These are phyloP conservation scores for Adrianichthys oophorus DNA, from an alignment of 2,797 vertebrate genomes.

Conservation along the genomic window DNA sequence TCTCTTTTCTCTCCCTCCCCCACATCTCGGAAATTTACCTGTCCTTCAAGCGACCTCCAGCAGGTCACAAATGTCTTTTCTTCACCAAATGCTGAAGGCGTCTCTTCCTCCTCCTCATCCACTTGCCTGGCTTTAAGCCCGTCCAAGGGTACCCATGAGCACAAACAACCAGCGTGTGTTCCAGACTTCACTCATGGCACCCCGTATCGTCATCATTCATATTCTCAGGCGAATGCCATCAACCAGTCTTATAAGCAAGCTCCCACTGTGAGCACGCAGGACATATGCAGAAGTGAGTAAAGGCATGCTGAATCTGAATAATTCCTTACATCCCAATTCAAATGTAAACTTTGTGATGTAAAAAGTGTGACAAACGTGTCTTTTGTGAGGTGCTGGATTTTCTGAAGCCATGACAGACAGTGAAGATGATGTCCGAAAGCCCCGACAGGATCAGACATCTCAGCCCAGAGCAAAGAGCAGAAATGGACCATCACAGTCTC, in stretches of 20 bases:
- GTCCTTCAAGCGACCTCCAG: conserved; percentile 29
- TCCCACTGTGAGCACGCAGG: conserved; percentile 45
- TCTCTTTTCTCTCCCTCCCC: conserved; percentile 21
- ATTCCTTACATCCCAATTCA: conserved; percentile 1
- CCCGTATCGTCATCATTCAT: conserved; percentile 20
- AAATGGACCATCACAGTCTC: conserved; percentile 60
- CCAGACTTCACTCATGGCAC: conserved; percentile 41
- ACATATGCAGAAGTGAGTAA: conserved; percentile 66
- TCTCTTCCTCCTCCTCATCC: conserved; percentile 39
- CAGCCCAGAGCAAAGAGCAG: conserved; percentile 53
- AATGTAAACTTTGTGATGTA: background rate
- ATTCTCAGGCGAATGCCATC: conserved; percentile 26
- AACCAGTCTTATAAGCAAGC: conserved; percentile 48
- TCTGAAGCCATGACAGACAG: conserved; percentile 63
- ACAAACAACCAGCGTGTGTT: conserved; percentile 40
- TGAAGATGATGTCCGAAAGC: conserved; percentile 46
- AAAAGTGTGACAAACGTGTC: conserved; percentile 4
- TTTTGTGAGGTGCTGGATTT: conserved; percentile 44
- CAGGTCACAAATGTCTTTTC: conserved; percentile 31
- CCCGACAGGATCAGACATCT: conserved; percentile 37
- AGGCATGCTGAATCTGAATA: background rate
- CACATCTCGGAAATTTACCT: conserved; percentile 20
- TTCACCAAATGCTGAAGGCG: conserved; percentile 43
- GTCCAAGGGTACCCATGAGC: conserved; percentile 67
- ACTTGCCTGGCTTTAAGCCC: conserved; percentile 37